Conservation (phyloP, 2,888 invertebrate species). For the Ferrisia virgata region DNA sequence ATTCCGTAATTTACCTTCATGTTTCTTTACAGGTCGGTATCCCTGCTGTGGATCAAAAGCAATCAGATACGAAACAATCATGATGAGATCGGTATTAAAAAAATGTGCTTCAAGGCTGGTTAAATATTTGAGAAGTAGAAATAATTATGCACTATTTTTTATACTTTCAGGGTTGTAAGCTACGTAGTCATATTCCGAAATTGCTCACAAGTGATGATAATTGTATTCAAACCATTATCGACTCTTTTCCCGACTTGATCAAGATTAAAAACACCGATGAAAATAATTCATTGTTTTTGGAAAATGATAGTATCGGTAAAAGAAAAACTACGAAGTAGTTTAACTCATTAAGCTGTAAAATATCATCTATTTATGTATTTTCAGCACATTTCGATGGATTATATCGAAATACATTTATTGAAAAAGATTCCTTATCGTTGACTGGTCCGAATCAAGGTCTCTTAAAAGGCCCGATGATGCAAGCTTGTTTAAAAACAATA, state of each 20-base stretch:
- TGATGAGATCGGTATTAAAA: slow-evolving; percentile 59
- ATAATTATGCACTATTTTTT: neutral
- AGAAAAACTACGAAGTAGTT: neutral
- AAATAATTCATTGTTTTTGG: neutral
- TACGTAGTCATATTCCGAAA: slow-evolving; percentile 47
- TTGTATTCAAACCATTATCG: slow-evolving; percentile 38
- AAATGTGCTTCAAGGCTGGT: neutral
- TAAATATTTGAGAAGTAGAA: neutral
- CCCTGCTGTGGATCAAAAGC: slow-evolving; percentile 87
- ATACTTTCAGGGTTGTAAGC: slow-evolving; percentile 47
- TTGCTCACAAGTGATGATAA: slow-evolving; percentile 37
- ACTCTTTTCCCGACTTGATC: slow-evolving; percentile 35
- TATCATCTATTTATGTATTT: too few relatives aligned
- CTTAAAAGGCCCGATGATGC: slow-evolving; percentile 25
- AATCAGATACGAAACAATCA: slow-evolving; percentile 72
- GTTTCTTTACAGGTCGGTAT: slow-evolving; percentile 56
- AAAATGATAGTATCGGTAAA: slow-evolving; percentile 27
- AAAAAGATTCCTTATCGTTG: slow-evolving; percentile 6
- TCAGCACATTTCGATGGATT: slow-evolving; percentile 25
- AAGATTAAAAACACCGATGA: slow-evolving; percentile 36
- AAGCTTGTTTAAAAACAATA: slow-evolving; percentile 20
- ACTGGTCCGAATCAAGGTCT: neutral
- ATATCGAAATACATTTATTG: slow-evolving; percentile 15
- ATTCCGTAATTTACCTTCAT: neutral
- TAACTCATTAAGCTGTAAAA: neutral